Conservation (phyloP, 1,140 invertebrate genomes). For the Plodia interpunctella region DNA sequence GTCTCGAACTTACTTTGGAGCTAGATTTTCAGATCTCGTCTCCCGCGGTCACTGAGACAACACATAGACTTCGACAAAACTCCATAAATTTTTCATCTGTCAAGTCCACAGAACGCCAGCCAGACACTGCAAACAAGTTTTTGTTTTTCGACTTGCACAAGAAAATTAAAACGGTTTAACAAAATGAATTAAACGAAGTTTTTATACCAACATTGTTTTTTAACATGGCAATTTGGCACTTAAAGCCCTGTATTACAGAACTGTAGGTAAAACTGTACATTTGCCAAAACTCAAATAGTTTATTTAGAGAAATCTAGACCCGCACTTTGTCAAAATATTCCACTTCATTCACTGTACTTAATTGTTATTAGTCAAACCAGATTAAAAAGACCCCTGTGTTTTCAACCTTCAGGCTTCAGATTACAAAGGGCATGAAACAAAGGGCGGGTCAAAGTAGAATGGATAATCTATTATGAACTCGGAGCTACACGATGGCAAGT, state of each 20-base stretch:
- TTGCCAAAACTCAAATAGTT: background rate
- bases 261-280: too few relatives aligned
- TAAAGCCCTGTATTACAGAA: too few relatives aligned
- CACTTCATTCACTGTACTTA: background rate
- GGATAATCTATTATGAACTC: conserved; percentile 21
- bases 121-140: background rate
- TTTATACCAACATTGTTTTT: too few relatives aligned
- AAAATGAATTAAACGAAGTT: too few relatives aligned
- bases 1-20: too few relatives aligned
- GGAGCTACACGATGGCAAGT: conserved; percentile 28
- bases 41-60: background rate
- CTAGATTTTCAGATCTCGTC: background rate
- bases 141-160: background rate
- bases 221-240: too few relatives aligned
- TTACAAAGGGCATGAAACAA: background rate
- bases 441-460: conserved; percentile 15
- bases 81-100: conserved; percentile 4
- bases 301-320: background rate
- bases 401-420: background rate
- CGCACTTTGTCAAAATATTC: conserved; percentile 7
- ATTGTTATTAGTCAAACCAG: background rate
- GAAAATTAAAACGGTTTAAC: too few relatives aligned
- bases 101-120: background rate
- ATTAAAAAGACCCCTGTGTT: background rate
- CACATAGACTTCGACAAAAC: background rate